Evolutionary conservation across 2,797 vertebrate genomes (phyloP).

Genomic region (Peromyscus eremicus): DNA sequence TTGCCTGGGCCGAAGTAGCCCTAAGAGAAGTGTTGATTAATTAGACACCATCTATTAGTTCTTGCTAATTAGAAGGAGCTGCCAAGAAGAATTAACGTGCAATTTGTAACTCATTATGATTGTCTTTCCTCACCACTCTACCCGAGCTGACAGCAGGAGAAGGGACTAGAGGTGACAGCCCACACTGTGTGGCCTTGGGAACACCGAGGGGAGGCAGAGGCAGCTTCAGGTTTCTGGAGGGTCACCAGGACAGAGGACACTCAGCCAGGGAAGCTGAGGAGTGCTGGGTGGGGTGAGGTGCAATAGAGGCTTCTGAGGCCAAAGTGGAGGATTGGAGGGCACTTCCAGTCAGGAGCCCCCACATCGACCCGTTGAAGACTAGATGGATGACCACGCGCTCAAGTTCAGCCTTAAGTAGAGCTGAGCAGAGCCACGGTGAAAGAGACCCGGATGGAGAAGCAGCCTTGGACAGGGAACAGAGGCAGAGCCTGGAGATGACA

Average conservation of each 20-base stretch:
- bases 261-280: background rate
- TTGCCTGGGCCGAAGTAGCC: background rate
- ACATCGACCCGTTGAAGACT: accelerated
- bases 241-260: background rate
- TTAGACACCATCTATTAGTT: slow-evolving; percentile 13
- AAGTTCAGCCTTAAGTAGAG: background rate
- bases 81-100: slow-evolving; percentile 64
- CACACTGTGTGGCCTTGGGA: background rate
- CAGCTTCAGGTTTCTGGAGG: background rate
- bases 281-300: background rate
- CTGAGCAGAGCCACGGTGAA: background rate
- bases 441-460: background rate
- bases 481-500: background rate
- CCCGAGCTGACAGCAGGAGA: background rate
- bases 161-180: background rate
- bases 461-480: too few species aligned
- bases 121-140: background rate
- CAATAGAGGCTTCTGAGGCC: too few species aligned
- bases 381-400: background rate
- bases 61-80: slow-evolving; percentile 65
- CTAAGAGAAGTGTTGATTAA: background rate
- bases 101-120: slow-evolving; percentile 57
- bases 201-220: accelerated
- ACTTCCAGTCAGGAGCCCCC: background rate
- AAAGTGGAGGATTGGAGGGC: background rate